Base-by-base conservation (phyloP, 1,140 invertebrate species). In the Phymorhynchus buccinoides region DNA sequence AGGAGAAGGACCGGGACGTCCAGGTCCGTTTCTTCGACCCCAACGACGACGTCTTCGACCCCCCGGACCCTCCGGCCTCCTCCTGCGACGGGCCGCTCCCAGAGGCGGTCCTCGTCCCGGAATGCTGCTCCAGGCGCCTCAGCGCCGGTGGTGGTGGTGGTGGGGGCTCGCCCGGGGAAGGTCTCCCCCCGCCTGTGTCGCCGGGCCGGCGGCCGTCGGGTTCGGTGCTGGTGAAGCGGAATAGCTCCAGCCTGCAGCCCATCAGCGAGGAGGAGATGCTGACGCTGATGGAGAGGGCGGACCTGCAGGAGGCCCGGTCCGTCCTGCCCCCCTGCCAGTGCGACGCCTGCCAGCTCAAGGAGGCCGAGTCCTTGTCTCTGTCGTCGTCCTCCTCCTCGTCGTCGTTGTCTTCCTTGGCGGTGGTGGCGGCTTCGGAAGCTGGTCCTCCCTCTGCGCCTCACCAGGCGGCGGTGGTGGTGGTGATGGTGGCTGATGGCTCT, bases 321-420 rank as follows among this genome's bases (percentile, higher is more conserved):
- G 48, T 35, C 75, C 82, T 80, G 83, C 86, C 82, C 32, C 87
- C 87, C 3, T 89, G 88, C 73, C 87, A 89, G 35, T 89, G 88
- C 84, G 88, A 89, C 84, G 86, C 87, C 16, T 89, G 88, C 79
- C 56, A 86, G 30, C 80, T 89, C 7, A 37, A 75, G 32, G 78
- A 62, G 30, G 83, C 44, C 14, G 56, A 85, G 37, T 27, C 35
- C n/a, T 62, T 27, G 37, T 27, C 14, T 35, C 16, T 1, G 3
- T 35, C 35, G 9, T 37, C 32, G 37, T 37, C 68, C 0, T 62
- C 56, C 37, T 27, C 35, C 14, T 37, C 14, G 35, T 35, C 35
- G 35, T 37, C 32, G 1, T 37, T 37, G 30, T 14, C 30, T 18
- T 71, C 9, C 30, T 2, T 35, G 30, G 4, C 30, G 35, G 9